These are phyloP conservation scores for Eurois occulta DNA, from an alignment of 2,888 invertebrate genomes.

Conservation along the genomic window DNA sequence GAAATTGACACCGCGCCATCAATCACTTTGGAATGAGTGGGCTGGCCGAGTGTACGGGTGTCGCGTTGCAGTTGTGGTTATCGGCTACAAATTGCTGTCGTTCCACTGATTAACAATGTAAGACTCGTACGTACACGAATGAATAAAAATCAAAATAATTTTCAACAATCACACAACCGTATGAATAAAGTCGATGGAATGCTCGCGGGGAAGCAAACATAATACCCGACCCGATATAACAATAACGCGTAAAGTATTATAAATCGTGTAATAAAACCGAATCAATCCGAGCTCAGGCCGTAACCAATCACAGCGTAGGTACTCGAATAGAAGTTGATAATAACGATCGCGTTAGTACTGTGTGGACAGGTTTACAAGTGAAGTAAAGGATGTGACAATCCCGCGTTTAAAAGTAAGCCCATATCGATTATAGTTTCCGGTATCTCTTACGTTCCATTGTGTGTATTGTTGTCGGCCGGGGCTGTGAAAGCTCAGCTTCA, in stretches of 20 bases:
- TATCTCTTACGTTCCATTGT: conserved; percentile 83
- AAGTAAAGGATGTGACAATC: conserved; percentile 76
- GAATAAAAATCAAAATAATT: conserved; percentile 70
- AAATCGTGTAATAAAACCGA: conserved; percentile 72
- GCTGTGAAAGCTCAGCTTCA: conserved; percentile 74
- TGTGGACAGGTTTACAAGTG: conserved; percentile 73
- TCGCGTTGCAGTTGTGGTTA: conserved; percentile 87
- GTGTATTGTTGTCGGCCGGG: conserved; percentile 74
- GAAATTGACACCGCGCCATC: conserved; percentile 85
- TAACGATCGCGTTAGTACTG: conserved; percentile 54
- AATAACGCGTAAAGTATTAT: conserved; percentile 72
- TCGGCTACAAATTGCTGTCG: conserved; percentile 87
- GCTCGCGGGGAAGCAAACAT: conserved; percentile 66
- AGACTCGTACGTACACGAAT: conserved; percentile 67
- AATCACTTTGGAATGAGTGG: conserved; percentile 84
- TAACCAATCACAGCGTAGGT: conserved; percentile 62
- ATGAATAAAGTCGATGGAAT: conserved; percentile 67
- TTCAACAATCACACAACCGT: conserved; percentile 70
- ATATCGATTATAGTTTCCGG: conserved; percentile 87
- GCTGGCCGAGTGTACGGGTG: conserved; percentile 78
- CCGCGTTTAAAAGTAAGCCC: conserved; percentile 78
- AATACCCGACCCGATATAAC: conserved; percentile 66
- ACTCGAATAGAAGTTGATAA: conserved; percentile 67
- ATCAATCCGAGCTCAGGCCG: conserved; percentile 63
- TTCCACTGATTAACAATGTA: conserved; percentile 82